Percentiles rank a stretch among this genome's conserved stretches.
These are phyloP conservation scores for Allophyes oxyacanthae DNA, from an alignment of 2,888 invertebrate species.

Conservation along the genomic window DNA sequence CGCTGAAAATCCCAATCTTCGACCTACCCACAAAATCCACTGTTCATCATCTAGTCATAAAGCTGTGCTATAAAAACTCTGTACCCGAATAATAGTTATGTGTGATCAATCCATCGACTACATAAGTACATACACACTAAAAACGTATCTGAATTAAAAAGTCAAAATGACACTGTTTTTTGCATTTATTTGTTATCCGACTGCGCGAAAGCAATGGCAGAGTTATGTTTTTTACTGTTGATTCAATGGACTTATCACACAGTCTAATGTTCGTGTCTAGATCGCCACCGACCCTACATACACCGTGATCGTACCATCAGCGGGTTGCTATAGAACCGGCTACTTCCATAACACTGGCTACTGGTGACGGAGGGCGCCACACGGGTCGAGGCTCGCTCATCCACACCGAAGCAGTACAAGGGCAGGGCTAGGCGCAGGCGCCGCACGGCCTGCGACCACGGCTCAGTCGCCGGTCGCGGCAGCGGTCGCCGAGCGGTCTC, in stretches of 20 bases:
- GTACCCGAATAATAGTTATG: constrained; percentile 10
- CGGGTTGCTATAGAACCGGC: constrained; percentile 80
- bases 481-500: constrained; percentile 66
- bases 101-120: constrained; percentile 26
- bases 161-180: too few relatives aligned
- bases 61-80: constrained; percentile 34
- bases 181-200: too few relatives aligned
- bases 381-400: constrained; percentile 63
- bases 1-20: too few relatives aligned
- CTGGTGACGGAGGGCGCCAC: constrained; percentile 77
- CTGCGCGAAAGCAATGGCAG: neutral
- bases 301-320: constrained; percentile 77
- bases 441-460: constrained; percentile 57
- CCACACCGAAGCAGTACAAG: constrained; percentile 73
- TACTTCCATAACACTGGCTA: constrained; percentile 74
- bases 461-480: constrained; percentile 43
- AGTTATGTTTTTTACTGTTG: neutral
- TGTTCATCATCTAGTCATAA: constrained; percentile 32
- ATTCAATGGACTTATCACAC: constrained; percentile 9
- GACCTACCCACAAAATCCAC: constrained; percentile 40
- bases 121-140: too few relatives aligned
- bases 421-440: constrained; percentile 71
- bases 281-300: constrained; percentile 56
- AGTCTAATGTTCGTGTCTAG: neutral
- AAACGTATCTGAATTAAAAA: neutral